These are phyloP conservation scores for Beroe forskalii DNA, from an alignment of 37 sponge, comb jelly and placozoan species.

Conservation along the genomic window DNA sequence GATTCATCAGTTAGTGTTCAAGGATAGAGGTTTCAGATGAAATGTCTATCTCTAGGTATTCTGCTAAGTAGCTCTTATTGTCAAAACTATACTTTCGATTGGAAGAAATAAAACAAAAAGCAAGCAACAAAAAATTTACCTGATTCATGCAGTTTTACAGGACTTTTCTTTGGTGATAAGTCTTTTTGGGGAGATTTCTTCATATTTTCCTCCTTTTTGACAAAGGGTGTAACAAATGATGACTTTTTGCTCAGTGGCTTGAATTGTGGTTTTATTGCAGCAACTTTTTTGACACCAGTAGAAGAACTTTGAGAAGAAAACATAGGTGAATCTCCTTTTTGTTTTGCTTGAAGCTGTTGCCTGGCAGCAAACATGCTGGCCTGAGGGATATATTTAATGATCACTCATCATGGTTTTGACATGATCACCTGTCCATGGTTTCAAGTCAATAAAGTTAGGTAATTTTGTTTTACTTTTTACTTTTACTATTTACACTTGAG, in stretches of 20 bases:
- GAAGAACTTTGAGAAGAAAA: neutral
- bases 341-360: conserved; percentile 36
- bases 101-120: too few relatives aligned
- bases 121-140: neutral
- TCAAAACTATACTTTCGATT: too few relatives aligned
- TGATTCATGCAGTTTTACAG: neutral
- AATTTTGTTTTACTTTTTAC: too few relatives aligned
- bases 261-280: conserved; percentile 61
- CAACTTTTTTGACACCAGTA: conserved; percentile 29
- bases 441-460: neutral
- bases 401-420: neutral
- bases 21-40: too few relatives aligned
- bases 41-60: too few relatives aligned
- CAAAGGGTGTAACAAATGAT: conserved; percentile 44
- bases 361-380: conserved; percentile 64
- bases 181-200: conserved; percentile 32
- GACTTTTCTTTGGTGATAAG: neutral
- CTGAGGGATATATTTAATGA: neutral
- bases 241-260: conserved; percentile 56
- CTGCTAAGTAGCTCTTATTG: too few relatives aligned
- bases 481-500: too few relatives aligned
- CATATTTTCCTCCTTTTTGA: conserved; percentile 12
- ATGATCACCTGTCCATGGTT: too few relatives aligned
- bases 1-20: too few relatives aligned
- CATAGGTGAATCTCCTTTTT: conserved; percentile 1